Percentiles rank a stretch among this genome's conserved stretches.
Conservation (phyloP, 2,113 vertebrate species). For the Cyprichromis sp. region DNA sequence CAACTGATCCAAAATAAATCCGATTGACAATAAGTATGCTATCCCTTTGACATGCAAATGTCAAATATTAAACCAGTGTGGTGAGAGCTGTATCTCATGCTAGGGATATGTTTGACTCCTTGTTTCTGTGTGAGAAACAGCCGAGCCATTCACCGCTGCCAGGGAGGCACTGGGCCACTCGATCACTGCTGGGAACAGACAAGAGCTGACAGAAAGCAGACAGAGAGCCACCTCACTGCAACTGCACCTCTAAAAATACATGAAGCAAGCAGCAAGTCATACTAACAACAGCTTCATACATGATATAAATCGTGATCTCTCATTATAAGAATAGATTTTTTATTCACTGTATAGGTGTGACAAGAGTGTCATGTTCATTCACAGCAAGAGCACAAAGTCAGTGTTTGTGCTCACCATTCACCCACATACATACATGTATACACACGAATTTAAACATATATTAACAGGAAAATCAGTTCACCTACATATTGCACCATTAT, state of each 20-base stretch:
- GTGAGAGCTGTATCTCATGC: neutral
- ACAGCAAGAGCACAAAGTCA: neutral
- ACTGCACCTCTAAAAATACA: conserved; percentile 43
- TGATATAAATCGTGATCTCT: neutral
- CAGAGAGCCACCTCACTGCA: neutral
- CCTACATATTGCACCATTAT: neutral
- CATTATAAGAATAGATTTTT: neutral
- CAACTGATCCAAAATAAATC: neutral
- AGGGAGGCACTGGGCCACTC: neutral
- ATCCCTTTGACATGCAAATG: neutral
- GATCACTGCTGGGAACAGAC: conserved; percentile 7
- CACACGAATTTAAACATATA: neutral
- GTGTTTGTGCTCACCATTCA: neutral
- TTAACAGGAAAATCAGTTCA: neutral
- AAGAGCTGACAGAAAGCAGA: conserved; percentile 49
- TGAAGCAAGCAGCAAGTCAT: neutral
- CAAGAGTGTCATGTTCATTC: neutral
- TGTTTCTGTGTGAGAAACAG: conserved; percentile 11
- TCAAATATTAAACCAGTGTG: neutral
- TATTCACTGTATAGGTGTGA: neutral
- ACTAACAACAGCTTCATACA: neutral
- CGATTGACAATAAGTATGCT: neutral
- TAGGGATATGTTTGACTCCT: neutral
- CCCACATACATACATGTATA: neutral
- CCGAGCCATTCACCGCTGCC: neutral